Base-by-base conservation (phyloP, 2,797 vertebrate species). In the Odontamblyopus lacepedii region DNA sequence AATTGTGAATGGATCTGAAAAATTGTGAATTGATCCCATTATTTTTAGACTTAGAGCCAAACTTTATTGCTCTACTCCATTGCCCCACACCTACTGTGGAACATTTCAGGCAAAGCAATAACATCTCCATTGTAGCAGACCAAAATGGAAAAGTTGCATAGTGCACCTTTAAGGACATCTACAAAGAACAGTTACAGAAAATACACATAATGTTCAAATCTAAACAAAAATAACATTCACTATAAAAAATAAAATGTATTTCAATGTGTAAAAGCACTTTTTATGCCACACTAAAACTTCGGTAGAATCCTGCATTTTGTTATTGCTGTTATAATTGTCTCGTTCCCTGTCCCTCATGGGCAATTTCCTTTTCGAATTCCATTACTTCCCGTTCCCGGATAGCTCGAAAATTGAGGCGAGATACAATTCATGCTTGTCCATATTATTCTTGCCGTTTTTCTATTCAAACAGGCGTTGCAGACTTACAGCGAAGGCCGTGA, bases 401-500 rank as follows among this genome's bases (percentile, higher is more conserved):
- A 63, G 13, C 69, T 62, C 30, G 63, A 35, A 74, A 65, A 71
- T 50, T 48, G 61, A 23, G 29, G 41, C 65, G 23, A 30, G 48
- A 44, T 75, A 71, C 67, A 66, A 35, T 80, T 83, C 69, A 72
- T 65, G 23, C 60, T 63, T 64, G 70, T 64, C 35, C 72, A 69
- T 78, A 86, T 81, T 85, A 77, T 76, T 75, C 72, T 71, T 69
- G 16, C 75, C 41, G 30, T 70, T 84, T 86, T 80, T 50, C 80
- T 80, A 86, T 87, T 91, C 82, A 86, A 82, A 87, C 75, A 71
- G 71, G 71, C 72, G 55, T 69, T 72, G 63, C 72, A 83, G 77
- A 82, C 67, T 63, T 61, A 74, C 84, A 83, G 79, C 12, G 70
- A 88, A 82, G 83, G 84, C 83, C 69, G 74, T 71, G 84, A 88